Evolutionary conservation across 2,113 vertebrate species (phyloP), one percentile per base, ranked within the genome.

Genomic region (Oryzias celebensis): DNA sequence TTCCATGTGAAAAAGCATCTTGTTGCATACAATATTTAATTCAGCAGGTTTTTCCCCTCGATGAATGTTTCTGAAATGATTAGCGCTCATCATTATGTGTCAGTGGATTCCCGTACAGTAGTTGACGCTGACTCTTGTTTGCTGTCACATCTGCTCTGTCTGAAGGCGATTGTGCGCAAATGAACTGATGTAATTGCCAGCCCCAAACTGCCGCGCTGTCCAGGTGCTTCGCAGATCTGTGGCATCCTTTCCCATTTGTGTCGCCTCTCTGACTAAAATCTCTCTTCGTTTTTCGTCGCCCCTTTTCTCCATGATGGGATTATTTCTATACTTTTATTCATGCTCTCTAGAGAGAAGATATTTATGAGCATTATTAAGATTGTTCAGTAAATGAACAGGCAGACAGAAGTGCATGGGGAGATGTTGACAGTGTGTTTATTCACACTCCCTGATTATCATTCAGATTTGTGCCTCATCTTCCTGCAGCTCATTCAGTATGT

Each of bases 151-250:
- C 84, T 86, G 84, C 70, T 78, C 18, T 1, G 5, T 75, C 42
- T 71, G 58, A 65, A 73, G 63, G 57, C 53, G 4, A 14, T 14
- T 41, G 18, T 1, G 68, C 61, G 23, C 81, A 83, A 75, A 84
- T 71, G 81, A 79, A 81, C 57, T 12, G 52, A 41, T 24, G 63
- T 76, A 73, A 85, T 81, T 76, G 65, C 63, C 53, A 16, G 55
- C 51, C 65, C 65, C 50, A 24, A 60, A 28, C 64, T 57, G 67
- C 73, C 77, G 42, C 44, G 50, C 2, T 3, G 7, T 71, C 78
- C 87, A 87, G 85, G 74, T 85, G 83, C 83, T 81, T 20, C 2
- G 0, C 7, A 66, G 58, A 82, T 80, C 69, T 52, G 63, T 24
- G 22, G 58, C 52, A 43, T 85, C 72, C 56, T 67, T 75, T 70